Base-by-base conservation (phyloP, 2,797 vertebrate genomes). In the Ambastaia sidthimunki region DNA sequence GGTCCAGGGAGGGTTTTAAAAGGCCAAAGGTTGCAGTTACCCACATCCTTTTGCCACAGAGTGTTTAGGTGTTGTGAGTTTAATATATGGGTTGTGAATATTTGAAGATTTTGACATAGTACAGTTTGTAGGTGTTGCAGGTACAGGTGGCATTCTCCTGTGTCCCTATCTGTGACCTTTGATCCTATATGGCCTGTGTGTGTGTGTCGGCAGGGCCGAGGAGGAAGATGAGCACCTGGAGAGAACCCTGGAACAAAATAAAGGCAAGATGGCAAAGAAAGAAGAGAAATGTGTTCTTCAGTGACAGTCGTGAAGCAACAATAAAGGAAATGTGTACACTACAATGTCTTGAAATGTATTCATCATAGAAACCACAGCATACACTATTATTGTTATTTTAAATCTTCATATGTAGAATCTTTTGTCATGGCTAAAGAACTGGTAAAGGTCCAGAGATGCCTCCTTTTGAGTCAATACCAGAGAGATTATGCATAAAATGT, bases 181-280 rank as follows among this genome's bases (percentile, higher is more conserved):
- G 78, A 69, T 65, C 67, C 15, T 66, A 21, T 84, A 83, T 87
- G 86, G 87, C 82, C 83, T 71, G 68, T 21, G 3, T 83, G 3
- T 83, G 80, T 79, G 88, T 82, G 80, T 93, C 57, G 84, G 82
- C 84, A 98, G 97, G 93, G 98, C 98, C 5, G 97, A 99, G 92
- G 97, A 98, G 89, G 97, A 99, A 92, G 98, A 99, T 82, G 98
- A 99, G 88, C 98, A 98, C 92, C 96, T 99, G 94, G 98, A 99
- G 92, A 92, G 97, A 90, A 99, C 97, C 86, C 94, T 99, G 88
- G 97, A 99, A 91, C 97, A 98, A 94, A 99, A 97, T 95, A 98
- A 98, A 96, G 97, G 98, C 93, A 99, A 98, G 92, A 99, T 99
- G 96, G 95, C 95, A 92, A 99, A 99, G 94, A 98, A 98, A 88